Evolutionary conservation across 2,888 invertebrate species (phyloP), one percentile per base, ranked within the genome.

Genomic region (Meteorus cinctellus): DNA sequence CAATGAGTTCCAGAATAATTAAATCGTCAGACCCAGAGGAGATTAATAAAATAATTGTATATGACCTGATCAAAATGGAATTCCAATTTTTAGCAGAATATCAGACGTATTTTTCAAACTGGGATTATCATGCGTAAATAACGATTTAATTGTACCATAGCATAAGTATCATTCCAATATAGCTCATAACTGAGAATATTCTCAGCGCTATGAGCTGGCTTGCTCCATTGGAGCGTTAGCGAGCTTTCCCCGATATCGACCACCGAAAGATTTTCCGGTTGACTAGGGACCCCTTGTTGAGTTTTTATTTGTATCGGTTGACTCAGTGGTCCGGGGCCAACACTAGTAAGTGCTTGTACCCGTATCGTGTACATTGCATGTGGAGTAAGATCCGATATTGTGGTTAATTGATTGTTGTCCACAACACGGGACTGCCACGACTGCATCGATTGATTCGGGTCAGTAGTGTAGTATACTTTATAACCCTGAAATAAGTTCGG

Each of bases 251-350:
- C 96, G 74, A 96, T 94, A 88, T 97, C 95, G 78, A 94, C 94
- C 16, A 95, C 96, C 83, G 95, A 93, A 86, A 99, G 92, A 91
- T 96, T 96, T 84, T 96, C 95, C 16, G 98, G 98, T 90, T 98
- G 98, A 80, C 97, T 97, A 71, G 98, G 98, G 80, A 98, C 98
- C 93, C 98, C 99, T 94, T 97, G 98, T 87, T 97, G 97, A 36
- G 98, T 98, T 91, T 98, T 97, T 84, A 98, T 98, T 90, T 97
- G 97, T n/a, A 98, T 97, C n/a, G 98, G 96, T 4, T 95, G 93
- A 81, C 98, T 98, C 82, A 97, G 93, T 0, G 99, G 99, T 67
- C 99, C 98, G 60, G 97, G 96, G 0, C 99, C 99, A 79, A 98
- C 96, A 19, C 96, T 96, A 8, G 98, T 98, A 89, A 95, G 95